Evolutionary conservation across 1,140 invertebrate species (phyloP).

Genomic region (Nasonia giraulti): DNA sequence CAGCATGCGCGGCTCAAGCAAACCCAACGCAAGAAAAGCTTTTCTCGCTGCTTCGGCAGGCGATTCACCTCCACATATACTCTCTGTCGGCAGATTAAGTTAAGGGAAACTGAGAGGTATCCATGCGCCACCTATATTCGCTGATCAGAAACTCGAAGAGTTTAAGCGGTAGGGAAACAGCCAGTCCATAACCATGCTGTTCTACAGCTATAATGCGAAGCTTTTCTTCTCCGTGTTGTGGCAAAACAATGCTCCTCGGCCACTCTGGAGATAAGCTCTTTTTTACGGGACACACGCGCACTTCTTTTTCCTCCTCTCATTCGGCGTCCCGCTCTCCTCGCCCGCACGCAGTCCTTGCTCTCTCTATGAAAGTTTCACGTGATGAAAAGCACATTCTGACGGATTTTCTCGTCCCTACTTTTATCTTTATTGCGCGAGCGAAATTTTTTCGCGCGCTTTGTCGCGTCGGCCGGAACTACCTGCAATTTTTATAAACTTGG

Average conservation of each 20-base stretch:
- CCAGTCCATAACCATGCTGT: too few relatives aligned
- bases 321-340: neutral
- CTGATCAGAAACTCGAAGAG: too few relatives aligned
- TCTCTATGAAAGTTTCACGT: conserved; percentile 30
- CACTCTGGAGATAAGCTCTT: neutral
- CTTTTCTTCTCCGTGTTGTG: too few relatives aligned
- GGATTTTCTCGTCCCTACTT: conserved; percentile 46
- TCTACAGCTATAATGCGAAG: too few relatives aligned
- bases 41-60: too few relatives aligned
- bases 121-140: too few relatives aligned
- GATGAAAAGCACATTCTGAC: conserved; percentile 45
- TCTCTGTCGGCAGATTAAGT: too few relatives aligned
- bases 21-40: too few relatives aligned
- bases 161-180: too few relatives aligned
- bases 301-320: neutral
- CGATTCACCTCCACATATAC: too few relatives aligned
- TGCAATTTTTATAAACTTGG: conserved; percentile 51
- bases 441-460: conserved; percentile 31
- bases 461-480: conserved; percentile 16
- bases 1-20: too few relatives aligned
- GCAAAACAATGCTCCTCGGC: neutral
- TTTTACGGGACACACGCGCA: neutral
- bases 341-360: neutral
- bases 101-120: too few relatives aligned
- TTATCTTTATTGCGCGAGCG: conserved; percentile 31